Percentiles rank a stretch among this genome's conserved stretches.
These are phyloP conservation scores for Amphiprion clarkii DNA, from an alignment of 2,797 vertebrate species.

Conservation along the genomic window DNA sequence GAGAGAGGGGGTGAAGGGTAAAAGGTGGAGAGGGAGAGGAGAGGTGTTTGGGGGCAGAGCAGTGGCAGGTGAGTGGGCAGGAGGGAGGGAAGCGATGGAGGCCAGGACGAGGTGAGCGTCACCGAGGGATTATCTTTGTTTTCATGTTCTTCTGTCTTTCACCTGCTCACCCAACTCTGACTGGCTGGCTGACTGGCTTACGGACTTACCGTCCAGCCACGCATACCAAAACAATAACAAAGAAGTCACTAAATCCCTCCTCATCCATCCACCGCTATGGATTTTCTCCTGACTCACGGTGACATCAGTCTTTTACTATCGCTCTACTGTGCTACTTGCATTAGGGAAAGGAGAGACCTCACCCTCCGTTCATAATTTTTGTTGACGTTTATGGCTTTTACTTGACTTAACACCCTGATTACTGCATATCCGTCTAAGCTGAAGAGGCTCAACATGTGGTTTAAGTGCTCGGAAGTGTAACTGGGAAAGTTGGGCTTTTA, in stretches of 20 bases:
- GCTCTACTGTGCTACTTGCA: not conserved
- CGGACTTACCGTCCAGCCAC: conserved; percentile 56
- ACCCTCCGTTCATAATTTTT: not conserved
- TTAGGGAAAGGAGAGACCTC: not conserved
- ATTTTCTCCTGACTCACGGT: conserved; percentile 10
- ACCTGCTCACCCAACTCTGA: conserved; percentile 83
- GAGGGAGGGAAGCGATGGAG: conserved; percentile 54
- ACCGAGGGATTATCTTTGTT: conserved; percentile 79
- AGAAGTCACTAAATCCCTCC: conserved; percentile 48
- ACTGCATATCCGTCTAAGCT: not conserved
- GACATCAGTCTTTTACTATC: not conserved
- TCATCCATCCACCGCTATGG: conserved; percentile 39
- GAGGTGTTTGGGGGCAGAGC: conserved; percentile 60
- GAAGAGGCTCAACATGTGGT: not conserved
- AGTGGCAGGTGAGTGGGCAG: conserved; percentile 69
- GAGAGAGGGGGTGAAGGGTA: conserved; percentile 76
- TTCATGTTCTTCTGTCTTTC: conserved; percentile 82
- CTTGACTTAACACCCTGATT: not conserved
- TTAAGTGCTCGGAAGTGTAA: not conserved
- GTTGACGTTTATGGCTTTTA: not conserved
- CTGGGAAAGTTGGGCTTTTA: not conserved
- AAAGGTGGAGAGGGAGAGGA: conserved; percentile 72
- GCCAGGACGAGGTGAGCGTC: conserved; percentile 69
- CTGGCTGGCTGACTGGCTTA: conserved; percentile 60
- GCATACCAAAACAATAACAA: conserved; percentile 70